Conservation (phyloP, 2,888 invertebrate genomes). For the Stenoptilia bipunctidactyla region DNA sequence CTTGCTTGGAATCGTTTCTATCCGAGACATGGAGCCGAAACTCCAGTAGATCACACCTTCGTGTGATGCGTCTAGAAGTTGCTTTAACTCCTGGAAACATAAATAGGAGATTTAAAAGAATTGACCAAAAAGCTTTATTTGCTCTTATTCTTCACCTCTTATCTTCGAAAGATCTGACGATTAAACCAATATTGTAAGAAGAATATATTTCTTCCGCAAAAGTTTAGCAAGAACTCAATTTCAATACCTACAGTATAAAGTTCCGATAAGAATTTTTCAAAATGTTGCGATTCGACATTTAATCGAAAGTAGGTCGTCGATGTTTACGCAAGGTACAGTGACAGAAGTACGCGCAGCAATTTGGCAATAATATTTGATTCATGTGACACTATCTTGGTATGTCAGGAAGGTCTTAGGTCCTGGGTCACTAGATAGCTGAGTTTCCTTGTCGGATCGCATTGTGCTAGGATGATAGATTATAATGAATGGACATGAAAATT, state of each 20-base stretch:
- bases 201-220: no score
- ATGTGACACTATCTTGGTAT: slow-evolving; percentile 35
- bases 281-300: neutral
- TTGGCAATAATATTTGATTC: slow-evolving; percentile 30
- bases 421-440: slow-evolving; percentile 15
- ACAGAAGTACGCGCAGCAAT: slow-evolving; percentile 18
- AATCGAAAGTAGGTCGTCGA: slow-evolving; percentile 18
- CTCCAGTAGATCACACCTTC: slow-evolving; percentile 72
- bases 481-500: neutral
- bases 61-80: slow-evolving; percentile 45
- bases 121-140: no score
- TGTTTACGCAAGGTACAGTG: slow-evolving; percentile 15
- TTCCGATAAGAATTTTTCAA: no score
- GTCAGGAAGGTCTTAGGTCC: slow-evolving; percentile 38
- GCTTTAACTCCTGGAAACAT: slow-evolving; percentile 42
- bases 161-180: no score
- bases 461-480: neutral
- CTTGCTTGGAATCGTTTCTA: slow-evolving; percentile 62
- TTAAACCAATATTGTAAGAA: no score
- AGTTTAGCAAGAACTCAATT: no score
- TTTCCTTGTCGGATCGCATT: neutral
- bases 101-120: no score
- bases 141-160: no score
- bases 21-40: slow-evolving; percentile 71
- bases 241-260: no score